A percentile compares a stretch with the other conserved stretches of the same genome.
Conservation (phyloP, 2,113 vertebrate genomes). For the Paralichthys olivaceus region DNA sequence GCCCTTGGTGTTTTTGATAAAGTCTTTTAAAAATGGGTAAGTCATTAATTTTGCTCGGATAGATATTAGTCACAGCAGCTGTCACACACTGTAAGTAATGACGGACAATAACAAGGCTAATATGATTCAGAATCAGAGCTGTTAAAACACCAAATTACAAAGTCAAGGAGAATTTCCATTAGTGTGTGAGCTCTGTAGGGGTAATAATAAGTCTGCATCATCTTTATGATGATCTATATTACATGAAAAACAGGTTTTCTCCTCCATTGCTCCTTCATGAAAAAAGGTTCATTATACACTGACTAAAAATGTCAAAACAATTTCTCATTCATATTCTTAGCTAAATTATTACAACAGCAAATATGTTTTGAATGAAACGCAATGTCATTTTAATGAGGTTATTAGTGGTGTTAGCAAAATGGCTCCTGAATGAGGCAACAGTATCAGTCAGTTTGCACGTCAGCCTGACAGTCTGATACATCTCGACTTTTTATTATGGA, state of each 20-base stretch:
- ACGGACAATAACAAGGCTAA: slow-evolving; percentile 39
- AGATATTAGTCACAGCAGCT: slow-evolving; percentile 46
- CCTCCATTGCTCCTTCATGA: no score
- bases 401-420: no score
- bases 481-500: no score
- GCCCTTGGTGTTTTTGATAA: slow-evolving; percentile 48
- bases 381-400: neutral
- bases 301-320: neutral
- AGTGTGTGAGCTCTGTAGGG: slow-evolving; percentile 6
- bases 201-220: neutral
- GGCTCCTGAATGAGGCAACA: neutral
- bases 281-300: neutral
- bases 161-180: slow-evolving; percentile 11
- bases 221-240: slow-evolving; percentile 15
- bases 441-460: neutral
- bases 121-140: slow-evolving; percentile 15
- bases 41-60: slow-evolving; percentile 54
- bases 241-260: neutral
- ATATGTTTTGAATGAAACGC: neutral
- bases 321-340: neutral
- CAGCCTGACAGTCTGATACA: no score
- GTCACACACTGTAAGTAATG: slow-evolving; percentile 34
- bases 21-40: slow-evolving; percentile 40
- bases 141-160: slow-evolving; percentile 31
- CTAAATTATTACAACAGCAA: neutral